Conservation (phyloP, 2,113 vertebrate species). For the Poecile atricapillus region DNA sequence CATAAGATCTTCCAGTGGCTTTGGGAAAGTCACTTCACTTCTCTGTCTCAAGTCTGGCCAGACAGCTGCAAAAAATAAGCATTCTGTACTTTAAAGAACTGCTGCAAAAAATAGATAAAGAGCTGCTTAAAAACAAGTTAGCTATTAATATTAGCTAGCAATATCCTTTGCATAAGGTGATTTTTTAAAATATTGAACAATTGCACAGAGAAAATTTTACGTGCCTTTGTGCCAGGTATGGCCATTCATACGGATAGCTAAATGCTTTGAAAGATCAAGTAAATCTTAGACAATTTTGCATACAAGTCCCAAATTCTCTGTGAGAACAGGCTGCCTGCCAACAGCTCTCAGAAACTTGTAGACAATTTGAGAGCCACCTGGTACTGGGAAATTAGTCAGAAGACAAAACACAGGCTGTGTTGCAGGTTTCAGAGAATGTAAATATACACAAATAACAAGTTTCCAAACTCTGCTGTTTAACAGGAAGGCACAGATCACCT, state of each 20-base stretch:
- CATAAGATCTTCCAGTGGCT: background rate
- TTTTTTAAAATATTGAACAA: background rate
- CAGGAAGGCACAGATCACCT: background rate
- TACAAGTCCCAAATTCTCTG: background rate
- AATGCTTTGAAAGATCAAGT: background rate
- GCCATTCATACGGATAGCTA: rapidly evolving
- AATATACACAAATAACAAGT: background rate
- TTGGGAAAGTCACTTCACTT: background rate
- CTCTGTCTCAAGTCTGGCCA: background rate
- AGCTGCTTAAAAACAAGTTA: background rate
- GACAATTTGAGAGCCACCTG: background rate
- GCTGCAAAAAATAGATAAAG: background rate
- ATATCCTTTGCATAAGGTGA: background rate
- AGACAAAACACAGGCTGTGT: background rate
- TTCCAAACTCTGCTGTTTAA: background rate
- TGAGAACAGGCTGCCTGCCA: background rate
- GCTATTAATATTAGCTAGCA: background rate
- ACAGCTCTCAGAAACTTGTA: background rate
- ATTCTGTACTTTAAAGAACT: background rate
- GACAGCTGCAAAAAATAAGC: background rate
- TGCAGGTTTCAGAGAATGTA: background rate
- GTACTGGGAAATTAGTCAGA: background rate
- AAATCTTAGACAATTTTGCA: background rate
- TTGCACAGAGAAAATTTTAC: background rate
- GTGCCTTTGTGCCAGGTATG: background rate